phyloP scores from a whole-genome alignment of 2,797 vertebrate genomes.

The Nothura maculosa region DNA sequence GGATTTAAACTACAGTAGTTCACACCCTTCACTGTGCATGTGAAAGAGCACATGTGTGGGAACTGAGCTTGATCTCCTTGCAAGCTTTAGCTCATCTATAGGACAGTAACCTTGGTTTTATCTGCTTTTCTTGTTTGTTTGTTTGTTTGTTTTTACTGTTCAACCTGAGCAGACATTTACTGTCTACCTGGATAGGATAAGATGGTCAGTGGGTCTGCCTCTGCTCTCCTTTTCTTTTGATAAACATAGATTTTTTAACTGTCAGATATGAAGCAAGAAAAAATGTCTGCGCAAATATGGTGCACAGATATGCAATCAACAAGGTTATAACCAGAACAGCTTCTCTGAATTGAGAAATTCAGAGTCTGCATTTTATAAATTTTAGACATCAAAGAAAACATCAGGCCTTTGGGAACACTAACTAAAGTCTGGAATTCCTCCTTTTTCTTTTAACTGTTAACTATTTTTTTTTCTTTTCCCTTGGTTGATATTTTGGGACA shows the following conservation, averaged over 20 bases:
- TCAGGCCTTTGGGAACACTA: not conserved
- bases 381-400: not conserved
- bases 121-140: not conserved
- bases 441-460: not conserved
- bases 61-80: not conserved
- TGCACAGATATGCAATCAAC: not conserved
- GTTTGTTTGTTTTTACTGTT: not conserved
- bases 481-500: not conserved
- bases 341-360: not conserved
- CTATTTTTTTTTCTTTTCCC: not conserved
- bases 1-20: not conserved
- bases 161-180: not conserved
- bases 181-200: not conserved
- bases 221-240: not conserved
- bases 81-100: not conserved
- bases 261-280: not conserved
- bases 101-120: not conserved
- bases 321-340: not conserved
- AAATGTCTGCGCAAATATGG: fast-evolving
- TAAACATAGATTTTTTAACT: not conserved
- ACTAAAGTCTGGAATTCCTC: not conserved
- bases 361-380: not conserved
- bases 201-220: fast-evolving
- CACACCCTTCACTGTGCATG: not conserved
- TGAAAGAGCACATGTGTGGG: not conserved